These are phyloP conservation scores for Caenorhabditis sp. DNA, from an alignment of 2,888 invertebrate genomes.

Conservation along the genomic window DNA sequence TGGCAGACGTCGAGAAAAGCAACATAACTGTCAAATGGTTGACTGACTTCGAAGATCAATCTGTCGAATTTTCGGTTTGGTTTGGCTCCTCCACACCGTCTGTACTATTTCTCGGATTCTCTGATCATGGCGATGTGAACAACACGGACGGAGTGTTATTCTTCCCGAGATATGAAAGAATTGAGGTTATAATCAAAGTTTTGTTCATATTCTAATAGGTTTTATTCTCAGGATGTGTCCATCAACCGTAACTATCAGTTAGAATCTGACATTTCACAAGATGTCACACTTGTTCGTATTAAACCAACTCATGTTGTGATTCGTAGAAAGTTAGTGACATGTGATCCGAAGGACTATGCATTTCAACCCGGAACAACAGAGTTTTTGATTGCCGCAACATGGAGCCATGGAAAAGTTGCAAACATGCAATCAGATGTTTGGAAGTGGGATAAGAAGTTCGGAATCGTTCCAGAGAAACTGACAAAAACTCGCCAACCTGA, in stretches of 20 bases:
- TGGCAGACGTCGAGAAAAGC: slow-evolving; percentile 18
- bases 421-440: slow-evolving; percentile 6
- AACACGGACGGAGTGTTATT: slow-evolving; percentile 60
- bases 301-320: slow-evolving; percentile 41
- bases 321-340: slow-evolving; percentile 60
- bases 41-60: slow-evolving; percentile 38
- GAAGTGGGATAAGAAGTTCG: slow-evolving; percentile 34
- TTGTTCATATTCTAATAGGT: too few species aligned
- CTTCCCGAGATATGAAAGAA: not conserved
- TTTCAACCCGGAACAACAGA: slow-evolving; percentile 72
- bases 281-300: slow-evolving; percentile 48
- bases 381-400: slow-evolving; percentile 60
- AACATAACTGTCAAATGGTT: slow-evolving; percentile 40
- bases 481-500: not conserved
- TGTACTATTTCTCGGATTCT: slow-evolving; percentile 63
- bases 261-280: slow-evolving; percentile 56
- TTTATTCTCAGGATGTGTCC: slow-evolving; percentile 2
- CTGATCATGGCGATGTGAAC: slow-evolving; percentile 64
- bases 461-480: slow-evolving; percentile 19
- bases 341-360: slow-evolving; percentile 67
- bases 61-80: slow-evolving; percentile 34
- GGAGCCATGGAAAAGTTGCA: slow-evolving; percentile 3
- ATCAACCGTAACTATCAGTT: not conserved
- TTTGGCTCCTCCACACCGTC: slow-evolving; percentile 26
- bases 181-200: slow-evolving; percentile 1